phyloP scores from a whole-genome alignment of 1,140 invertebrate genomes.

The Aphaenogaster rudis region DNA sequence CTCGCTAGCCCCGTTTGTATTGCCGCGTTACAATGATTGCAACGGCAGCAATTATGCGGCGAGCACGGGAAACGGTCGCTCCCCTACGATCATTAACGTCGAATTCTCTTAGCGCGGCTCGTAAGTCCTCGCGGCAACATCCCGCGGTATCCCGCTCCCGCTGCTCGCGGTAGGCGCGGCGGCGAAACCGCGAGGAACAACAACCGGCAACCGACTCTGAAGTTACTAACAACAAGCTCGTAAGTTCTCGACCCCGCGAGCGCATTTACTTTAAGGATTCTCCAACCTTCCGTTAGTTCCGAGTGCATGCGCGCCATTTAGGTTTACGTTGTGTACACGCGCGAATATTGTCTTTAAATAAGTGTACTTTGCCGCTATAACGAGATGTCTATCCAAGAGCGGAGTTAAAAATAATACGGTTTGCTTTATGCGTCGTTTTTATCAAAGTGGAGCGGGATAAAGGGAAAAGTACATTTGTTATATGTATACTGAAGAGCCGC shows the following conservation, averaged over 20 bases:
- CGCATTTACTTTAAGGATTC: conserved; percentile 61
- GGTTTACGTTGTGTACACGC: conserved; percentile 7
- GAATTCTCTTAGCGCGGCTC: conserved; percentile 39
- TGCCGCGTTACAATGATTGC: conserved; percentile 50
- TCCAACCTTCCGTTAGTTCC: conserved; percentile 33
- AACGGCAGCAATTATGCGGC: conserved; percentile 52
- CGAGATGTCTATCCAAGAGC: background rate
- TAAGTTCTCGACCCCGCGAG: conserved; percentile 51
- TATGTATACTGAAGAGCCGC: background rate
- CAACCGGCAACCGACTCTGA: conserved; percentile 22
- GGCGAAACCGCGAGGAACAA: conserved; percentile 41
- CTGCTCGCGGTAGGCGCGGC: background rate
- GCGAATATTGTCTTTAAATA: conserved; percentile 47
- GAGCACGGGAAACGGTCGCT: conserved; percentile 17
- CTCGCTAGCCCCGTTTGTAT: background rate
- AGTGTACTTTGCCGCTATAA: background rate
- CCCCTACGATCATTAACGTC: conserved; percentile 47
- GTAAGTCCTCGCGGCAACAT: conserved; percentile 1
- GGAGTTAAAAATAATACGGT: conserved; percentile 28
- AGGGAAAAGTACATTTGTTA: conserved; percentile 25
- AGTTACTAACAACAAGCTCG: conserved; percentile 55
- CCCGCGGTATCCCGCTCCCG: background rate
- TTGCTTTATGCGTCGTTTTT: conserved; percentile 33
- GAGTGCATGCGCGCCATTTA: conserved; percentile 33
- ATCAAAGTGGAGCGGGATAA: background rate